phyloP scores from a whole-genome alignment of 2,888 invertebrate genomes.

The Pinctada fucata region DNA sequence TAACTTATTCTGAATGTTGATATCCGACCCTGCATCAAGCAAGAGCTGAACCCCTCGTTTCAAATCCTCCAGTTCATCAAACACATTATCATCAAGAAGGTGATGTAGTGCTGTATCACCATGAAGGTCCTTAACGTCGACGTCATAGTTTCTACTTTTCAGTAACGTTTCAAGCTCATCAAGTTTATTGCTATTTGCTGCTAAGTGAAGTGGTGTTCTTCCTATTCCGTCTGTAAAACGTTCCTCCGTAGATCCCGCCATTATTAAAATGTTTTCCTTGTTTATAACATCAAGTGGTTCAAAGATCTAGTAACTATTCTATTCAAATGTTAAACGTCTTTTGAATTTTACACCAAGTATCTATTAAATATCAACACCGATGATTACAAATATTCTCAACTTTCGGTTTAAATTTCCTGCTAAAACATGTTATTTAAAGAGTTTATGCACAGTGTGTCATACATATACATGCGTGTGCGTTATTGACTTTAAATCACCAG shows the following conservation, averaged over 20 bases:
- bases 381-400: too few relatives aligned
- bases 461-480: too few relatives aligned
- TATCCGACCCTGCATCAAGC: conserved; percentile 13
- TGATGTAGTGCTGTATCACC: conserved; percentile 4
- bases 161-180: conserved; percentile 8
- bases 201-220: conserved; percentile 9
- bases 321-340: too few relatives aligned
- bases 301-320: too few relatives aligned
- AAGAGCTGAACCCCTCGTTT: conserved; percentile 5
- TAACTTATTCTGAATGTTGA: conserved; percentile 26
- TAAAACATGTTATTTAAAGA: too few relatives aligned
- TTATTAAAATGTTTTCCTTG: too few relatives aligned
- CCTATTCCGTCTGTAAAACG: background rate
- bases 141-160: background rate
- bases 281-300: too few relatives aligned
- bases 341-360: too few relatives aligned
- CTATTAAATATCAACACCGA: too few relatives aligned
- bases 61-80: conserved; percentile 8
- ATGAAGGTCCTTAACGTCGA: conserved; percentile 1
- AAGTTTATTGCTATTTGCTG: conserved; percentile 6
- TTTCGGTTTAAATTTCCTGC: too few relatives aligned
- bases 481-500: too few relatives aligned
- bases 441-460: too few relatives aligned
- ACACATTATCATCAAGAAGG: background rate
- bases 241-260: background rate